Percentiles rank a stretch among this genome's conserved stretches.
Conservation (phyloP, 2,888 invertebrate genomes). For the Laspeyria flexula region DNA sequence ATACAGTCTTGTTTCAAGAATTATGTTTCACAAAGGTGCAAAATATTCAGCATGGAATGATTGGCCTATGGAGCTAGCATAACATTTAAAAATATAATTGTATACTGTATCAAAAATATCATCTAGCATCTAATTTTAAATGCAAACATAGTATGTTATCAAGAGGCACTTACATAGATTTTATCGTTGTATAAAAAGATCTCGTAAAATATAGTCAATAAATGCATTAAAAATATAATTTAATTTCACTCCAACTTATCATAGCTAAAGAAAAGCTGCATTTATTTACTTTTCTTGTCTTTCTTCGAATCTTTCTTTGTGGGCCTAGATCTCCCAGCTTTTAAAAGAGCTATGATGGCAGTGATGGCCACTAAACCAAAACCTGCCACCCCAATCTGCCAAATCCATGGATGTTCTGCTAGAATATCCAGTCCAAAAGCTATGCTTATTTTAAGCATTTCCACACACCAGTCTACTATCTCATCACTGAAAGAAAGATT, state of each 20-base stretch:
- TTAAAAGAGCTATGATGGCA: conserved; percentile 77
- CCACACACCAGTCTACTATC: conserved; percentile 77
- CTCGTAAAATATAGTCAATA: conserved; percentile 5
- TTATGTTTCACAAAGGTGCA: too few relatives aligned
- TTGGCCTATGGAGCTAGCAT: too few relatives aligned
- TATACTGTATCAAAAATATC: background rate
- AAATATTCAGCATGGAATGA: too few relatives aligned
- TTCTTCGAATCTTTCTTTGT: conserved; percentile 68
- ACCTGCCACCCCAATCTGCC: conserved; percentile 79
- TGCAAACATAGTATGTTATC: background rate
- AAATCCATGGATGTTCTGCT: conserved; percentile 77
- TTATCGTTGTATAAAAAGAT: background rate
- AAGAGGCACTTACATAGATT: background rate
- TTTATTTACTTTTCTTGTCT: conserved; percentile 79
- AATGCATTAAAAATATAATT: conserved; percentile 11
- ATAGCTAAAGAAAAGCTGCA: background rate
- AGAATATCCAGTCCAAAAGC: conserved; percentile 69
- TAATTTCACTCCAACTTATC: background rate
- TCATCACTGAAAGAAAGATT: conserved; percentile 74
- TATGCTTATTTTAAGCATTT: conserved; percentile 68
- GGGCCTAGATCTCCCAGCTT: conserved; percentile 71
- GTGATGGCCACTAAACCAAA: conserved; percentile 80
- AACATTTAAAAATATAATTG: background rate
- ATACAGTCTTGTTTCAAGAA: too few relatives aligned
- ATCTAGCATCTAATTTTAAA: background rate